phyloP scores from a whole-genome alignment of 2,113 vertebrate species.

The Prionailurus viverrinus region DNA sequence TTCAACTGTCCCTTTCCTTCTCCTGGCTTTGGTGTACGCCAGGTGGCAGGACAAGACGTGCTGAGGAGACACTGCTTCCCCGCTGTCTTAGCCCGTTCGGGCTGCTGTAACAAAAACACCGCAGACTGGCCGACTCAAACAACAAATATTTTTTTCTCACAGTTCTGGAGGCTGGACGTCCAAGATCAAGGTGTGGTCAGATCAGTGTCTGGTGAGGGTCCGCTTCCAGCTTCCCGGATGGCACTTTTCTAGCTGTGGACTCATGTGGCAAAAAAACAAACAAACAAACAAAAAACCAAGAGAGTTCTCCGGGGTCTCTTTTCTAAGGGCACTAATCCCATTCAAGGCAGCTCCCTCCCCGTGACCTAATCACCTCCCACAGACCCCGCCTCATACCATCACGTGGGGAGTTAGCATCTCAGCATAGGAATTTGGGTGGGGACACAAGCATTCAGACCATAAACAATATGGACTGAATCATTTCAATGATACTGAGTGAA shows the following conservation, averaged over 20 bases:
- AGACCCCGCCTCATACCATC: background rate
- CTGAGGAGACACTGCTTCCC: background rate
- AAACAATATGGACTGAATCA: background rate
- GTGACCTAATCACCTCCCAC: background rate
- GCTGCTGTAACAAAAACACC: background rate
- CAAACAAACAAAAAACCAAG: rapidly evolving
- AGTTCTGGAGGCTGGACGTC: background rate
- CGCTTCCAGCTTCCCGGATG: background rate
- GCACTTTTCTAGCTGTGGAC: background rate
- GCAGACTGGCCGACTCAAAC: background rate
- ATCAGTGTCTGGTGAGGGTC: background rate
- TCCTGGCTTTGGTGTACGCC: background rate
- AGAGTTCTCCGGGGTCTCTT: background rate
- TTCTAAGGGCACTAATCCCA: background rate
- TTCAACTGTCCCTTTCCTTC: rapidly evolving
- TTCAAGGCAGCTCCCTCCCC: background rate
- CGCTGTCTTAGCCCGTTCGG: background rate
- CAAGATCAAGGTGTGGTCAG: background rate
- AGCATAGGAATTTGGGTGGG: background rate
- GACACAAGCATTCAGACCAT: background rate
- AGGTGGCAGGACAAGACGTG: background rate
- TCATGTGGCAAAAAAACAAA: background rate
- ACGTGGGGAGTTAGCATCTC: background rate
- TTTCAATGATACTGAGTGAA: background rate
- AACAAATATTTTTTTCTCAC: background rate